Conservation (phyloP, 2,113 vertebrate species). For the Corydoras sp. region DNA sequence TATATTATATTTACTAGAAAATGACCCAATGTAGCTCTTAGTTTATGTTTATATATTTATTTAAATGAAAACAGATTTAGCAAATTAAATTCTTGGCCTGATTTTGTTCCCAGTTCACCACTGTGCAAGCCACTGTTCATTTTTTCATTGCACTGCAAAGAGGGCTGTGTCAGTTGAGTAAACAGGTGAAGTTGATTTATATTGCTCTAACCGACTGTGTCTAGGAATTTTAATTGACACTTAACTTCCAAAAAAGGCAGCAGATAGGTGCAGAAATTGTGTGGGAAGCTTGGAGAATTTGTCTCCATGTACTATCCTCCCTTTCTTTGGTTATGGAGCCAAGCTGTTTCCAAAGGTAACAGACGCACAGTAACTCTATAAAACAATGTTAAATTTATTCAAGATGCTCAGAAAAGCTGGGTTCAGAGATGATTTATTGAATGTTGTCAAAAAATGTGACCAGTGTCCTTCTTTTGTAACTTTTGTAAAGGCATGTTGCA, state of each 20-base stretch:
- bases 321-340: conserved; percentile 21
- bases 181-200: conserved; percentile 59
- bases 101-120: too few relatives aligned
- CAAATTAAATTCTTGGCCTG: too few relatives aligned
- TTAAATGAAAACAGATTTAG: too few relatives aligned
- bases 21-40: too few relatives aligned
- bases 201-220: conserved; percentile 50
- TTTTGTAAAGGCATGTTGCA: conserved; percentile 3
- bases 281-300: conserved; percentile 31
- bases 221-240: conserved; percentile 65
- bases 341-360: conserved; percentile 29
- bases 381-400: conserved; percentile 30
- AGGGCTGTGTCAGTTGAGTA: conserved; percentile 41
- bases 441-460: too few relatives aligned
- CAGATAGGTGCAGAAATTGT: conserved; percentile 35
- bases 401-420: conserved; percentile 5
- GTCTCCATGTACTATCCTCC: conserved; percentile 9
- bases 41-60: too few relatives aligned
- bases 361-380: conserved; percentile 7
- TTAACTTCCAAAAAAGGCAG: conserved; percentile 44
- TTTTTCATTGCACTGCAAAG: conserved; percentile 48
- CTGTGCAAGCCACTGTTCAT: neutral
- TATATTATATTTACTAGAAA: too few relatives aligned
- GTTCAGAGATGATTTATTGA: neutral
- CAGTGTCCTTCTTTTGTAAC: too few relatives aligned